Conservation (phyloP, 2,113 vertebrate species). For the Oreocharis arfaki region DNA sequence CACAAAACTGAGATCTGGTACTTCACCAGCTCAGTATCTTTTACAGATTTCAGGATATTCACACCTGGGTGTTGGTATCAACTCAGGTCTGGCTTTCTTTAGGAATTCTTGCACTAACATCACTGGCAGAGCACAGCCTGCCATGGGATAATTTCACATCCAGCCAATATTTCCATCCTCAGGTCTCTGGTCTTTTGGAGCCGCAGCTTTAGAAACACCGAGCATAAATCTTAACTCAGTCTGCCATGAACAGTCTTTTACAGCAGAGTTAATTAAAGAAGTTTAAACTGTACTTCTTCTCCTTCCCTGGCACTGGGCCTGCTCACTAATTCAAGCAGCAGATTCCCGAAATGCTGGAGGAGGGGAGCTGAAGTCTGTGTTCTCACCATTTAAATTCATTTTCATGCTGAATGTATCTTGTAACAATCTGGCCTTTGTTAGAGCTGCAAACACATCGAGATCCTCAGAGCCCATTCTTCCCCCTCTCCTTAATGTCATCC, state of each 20-base stretch:
- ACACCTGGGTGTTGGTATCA: no score
- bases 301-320: slow-evolving; percentile 20
- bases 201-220: background rate
- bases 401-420: background rate
- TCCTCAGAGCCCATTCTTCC: background rate
- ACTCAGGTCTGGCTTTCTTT: background rate
- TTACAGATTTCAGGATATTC: background rate
- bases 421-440: background rate
- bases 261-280: slow-evolving; percentile 51
- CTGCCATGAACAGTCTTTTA: background rate
- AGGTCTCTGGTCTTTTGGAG: background rate
- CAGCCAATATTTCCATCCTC: background rate
- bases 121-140: background rate
- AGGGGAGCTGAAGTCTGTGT: background rate
- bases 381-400: slow-evolving; percentile 31
- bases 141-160: background rate
- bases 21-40: background rate
- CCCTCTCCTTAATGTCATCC: background rate
- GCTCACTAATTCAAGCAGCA: slow-evolving; percentile 17
- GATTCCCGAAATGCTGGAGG: background rate
- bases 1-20: background rate
- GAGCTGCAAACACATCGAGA: background rate
- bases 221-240: background rate
- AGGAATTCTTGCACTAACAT: background rate
- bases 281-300: slow-evolving; percentile 1